These are phyloP conservation scores for Nycteola revayana DNA, from an alignment of 2,888 invertebrate species.

Conservation along the genomic window DNA sequence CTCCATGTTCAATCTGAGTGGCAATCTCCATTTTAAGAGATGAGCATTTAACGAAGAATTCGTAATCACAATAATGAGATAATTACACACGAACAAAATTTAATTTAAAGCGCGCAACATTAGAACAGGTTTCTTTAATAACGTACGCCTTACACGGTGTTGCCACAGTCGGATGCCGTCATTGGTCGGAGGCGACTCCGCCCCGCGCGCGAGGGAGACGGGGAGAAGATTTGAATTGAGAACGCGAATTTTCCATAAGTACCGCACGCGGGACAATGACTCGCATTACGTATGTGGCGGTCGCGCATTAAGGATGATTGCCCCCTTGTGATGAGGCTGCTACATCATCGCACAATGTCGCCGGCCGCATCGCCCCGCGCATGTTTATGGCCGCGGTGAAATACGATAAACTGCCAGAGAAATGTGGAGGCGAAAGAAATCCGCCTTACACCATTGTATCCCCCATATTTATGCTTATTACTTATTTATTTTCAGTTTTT, in stretches of 20 bases:
- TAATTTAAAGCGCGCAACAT: constrained; percentile 82
- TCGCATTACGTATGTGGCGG: constrained; percentile 81
- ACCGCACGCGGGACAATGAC: constrained; percentile 81
- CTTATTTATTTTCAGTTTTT: constrained; percentile 77
- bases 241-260: constrained; percentile 83
- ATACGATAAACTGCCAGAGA: constrained; percentile 74
- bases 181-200: constrained; percentile 80
- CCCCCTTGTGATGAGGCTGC: constrained; percentile 79
- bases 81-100: constrained; percentile 82
- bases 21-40: constrained; percentile 73
- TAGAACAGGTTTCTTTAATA: constrained; percentile 83
- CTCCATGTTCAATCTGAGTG: constrained; percentile 53
- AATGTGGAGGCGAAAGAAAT: constrained; percentile 76
- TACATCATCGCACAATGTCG: constrained; percentile 79
- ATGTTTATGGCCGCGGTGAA: constrained; percentile 73
- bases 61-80: constrained; percentile 82
- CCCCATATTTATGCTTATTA: constrained; percentile 76
- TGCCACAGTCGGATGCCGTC: constrained; percentile 75
- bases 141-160: constrained; percentile 81
- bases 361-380: constrained; percentile 64
- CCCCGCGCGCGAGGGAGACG: constrained; percentile 79
- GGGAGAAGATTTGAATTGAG: constrained; percentile 81
- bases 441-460: constrained; percentile 67
- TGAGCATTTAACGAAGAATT: constrained; percentile 78
- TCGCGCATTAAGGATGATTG: constrained; percentile 81